Evolutionary conservation across 2,113 vertebrate species (phyloP).

Genomic region (Chrysochloris asiatica): DNA sequence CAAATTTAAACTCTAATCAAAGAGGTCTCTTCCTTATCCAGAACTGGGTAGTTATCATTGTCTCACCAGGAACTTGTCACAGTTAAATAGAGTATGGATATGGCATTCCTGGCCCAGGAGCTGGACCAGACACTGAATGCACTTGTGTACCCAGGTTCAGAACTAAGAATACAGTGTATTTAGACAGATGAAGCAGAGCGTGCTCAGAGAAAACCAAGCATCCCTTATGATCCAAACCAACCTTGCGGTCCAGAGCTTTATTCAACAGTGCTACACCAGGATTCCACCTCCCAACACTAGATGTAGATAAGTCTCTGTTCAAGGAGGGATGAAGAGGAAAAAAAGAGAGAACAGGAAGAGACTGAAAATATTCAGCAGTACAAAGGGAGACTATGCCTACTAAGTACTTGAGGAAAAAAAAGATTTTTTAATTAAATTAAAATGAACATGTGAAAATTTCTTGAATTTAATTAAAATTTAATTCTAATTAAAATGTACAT

Average conservation of each 20-base stretch:
- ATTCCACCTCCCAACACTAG: background rate
- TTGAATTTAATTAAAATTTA: too few species aligned
- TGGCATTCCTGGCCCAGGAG: background rate
- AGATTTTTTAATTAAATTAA: too few species aligned
- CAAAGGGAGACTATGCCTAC: background rate
- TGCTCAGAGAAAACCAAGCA: too few species aligned
- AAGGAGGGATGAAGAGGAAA: background rate
- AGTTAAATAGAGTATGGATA: background rate
- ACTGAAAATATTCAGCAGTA: background rate
- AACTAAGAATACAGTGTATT: background rate
- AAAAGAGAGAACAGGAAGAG: background rate
- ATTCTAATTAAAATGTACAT: too few species aligned
- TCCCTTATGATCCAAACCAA: too few species aligned
- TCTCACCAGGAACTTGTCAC: background rate
- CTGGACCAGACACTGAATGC: background rate
- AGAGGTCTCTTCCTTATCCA: background rate
- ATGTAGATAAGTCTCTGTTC: too few species aligned
- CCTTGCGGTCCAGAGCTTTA: too few species aligned
- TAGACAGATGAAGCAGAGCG: too few species aligned
- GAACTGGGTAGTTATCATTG: background rate
- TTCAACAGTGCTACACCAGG: background rate
- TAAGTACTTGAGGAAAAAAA: background rate
- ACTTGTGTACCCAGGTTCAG: background rate
- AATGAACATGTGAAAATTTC: too few species aligned
- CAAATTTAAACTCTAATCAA: background rate